Evolutionary conservation across 1,140 invertebrate species (phyloP), one percentile per base, ranked within the genome.

Genomic region (Aphelenchoides fujianensis): DNA sequence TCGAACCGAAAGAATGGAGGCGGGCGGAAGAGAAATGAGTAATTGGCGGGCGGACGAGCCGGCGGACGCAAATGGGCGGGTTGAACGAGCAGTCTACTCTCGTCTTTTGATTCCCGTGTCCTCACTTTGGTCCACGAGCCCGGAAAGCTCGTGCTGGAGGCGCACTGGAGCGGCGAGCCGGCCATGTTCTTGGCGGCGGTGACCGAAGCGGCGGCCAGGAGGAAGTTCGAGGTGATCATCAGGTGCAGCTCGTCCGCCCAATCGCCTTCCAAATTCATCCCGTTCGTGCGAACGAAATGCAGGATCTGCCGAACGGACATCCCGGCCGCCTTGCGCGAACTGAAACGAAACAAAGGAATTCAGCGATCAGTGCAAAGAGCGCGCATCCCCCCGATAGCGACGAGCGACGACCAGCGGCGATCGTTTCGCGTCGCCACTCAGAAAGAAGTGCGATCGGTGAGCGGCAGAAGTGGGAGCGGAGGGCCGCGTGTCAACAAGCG

Each of bases 131-230:
- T 48, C 41, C 41, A 48, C 41, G 41, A 48, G 12, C 12, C 23
- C 23, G 41, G 41, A n/a, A n/a, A 48, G 41, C 41, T 48, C 23
- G 41, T n/a, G n/a, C n/a, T n/a, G n/a, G n/a, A n/a, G n/a, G n/a
- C 23, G 32, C 70, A 71, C 35, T 71, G 53, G 23, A 71, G 2
- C n/a, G 70, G 70, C 30, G 19, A 36, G 35, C 70, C 69, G 19
- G 23, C n/a, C 32, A 73, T 71, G 9, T 9, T 52, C 3, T 72
- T 71, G n/a, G 7, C 55, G 23, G 36, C 28, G 7, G 69, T 57
- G 9, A 71, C 1, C 9, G 9, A n/a, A 9, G 70, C 28, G 7
- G 62, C 23, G 9, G 35, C 69, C 9, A 71, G 55, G 9, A 71
- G 27, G 31, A 71, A 2, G 62, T 71, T 71, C 2, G 70, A 12